Evolutionary conservation across 1,140 invertebrate genomes (phyloP), one percentile per base, ranked within the genome.

Genomic region (Achatina immaculata): DNA sequence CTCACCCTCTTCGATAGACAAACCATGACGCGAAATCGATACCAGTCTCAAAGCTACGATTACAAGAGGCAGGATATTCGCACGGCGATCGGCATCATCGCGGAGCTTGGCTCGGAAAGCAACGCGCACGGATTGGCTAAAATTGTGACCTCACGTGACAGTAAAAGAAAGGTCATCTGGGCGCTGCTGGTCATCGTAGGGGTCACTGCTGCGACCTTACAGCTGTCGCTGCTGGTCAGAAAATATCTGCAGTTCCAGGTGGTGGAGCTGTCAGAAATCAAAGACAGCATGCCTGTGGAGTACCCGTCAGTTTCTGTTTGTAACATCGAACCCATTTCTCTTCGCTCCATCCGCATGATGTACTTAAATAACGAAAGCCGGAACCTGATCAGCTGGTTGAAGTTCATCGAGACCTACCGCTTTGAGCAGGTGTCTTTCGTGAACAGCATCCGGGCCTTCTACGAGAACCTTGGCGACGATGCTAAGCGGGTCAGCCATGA

Each of bases 61-160:
- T 48, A 58, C 16, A 1, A 19, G 11, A n/a, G 31, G n/a, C 21
- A 48, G 19, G 38, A 40, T 6, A 43, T n/a, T 34, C 71, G 34
- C 16, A 85, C 82, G n/a, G 88, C 87, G 42, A 62, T 88, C 42
- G 79, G 79, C 40, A 83, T 89, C 24, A 88, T 89, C 42, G 82
- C 85, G 11, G 88, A 89, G 78, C 83, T 89, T n/a, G 88, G 87
- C 31, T 86, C 88, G 9, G 88, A 89, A 76, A 89, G 88, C 79
- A 89, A 88, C 51, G 88, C 88, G 34, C 88, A 89, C 80, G 88
- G 88, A 38, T 84, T 89, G 45, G 87, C 88, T n/a, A 89, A 89
- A 82, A 88, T 89, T 69, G 88, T 87, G 19, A 88, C 86, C 19
- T 87, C 88, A 9, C 68, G 55, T 2, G 84, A 88, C 71, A 88